Conservation (phyloP, 2,797 vertebrate genomes). For the Myiotriccus ornatus region DNA sequence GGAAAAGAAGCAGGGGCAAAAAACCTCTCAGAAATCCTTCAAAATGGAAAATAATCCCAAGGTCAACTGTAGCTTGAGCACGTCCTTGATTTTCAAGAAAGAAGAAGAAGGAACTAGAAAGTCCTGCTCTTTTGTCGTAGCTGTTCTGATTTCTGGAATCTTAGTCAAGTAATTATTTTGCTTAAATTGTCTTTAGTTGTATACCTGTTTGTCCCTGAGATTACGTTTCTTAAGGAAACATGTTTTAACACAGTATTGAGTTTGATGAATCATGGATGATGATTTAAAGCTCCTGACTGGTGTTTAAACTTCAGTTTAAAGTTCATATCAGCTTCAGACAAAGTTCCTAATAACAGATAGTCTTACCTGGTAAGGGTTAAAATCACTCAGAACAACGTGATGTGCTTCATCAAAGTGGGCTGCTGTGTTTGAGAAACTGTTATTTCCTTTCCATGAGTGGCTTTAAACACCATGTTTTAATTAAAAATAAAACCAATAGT, state of each 20-base stretch:
- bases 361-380: background rate
- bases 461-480: background rate
- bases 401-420: background rate
- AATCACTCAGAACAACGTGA: accelerated
- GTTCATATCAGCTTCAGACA: background rate
- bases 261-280: background rate
- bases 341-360: background rate
- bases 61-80: background rate
- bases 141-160: background rate
- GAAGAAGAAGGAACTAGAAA: background rate
- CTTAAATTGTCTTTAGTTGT: background rate
- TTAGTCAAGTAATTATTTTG: background rate
- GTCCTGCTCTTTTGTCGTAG: background rate
- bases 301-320: too few species aligned
- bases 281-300: background rate
- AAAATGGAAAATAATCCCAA: background rate
- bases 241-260: background rate
- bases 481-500: background rate
- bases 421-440: background rate
- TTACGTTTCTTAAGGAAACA: background rate
- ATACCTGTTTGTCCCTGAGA: background rate
- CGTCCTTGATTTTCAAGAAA: background rate
- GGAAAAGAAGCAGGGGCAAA: background rate
- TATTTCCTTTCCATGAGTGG: background rate
- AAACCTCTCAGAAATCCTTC: background rate